Conservation (phyloP, 2,113 vertebrate genomes). For the Echinops telfairi region DNA sequence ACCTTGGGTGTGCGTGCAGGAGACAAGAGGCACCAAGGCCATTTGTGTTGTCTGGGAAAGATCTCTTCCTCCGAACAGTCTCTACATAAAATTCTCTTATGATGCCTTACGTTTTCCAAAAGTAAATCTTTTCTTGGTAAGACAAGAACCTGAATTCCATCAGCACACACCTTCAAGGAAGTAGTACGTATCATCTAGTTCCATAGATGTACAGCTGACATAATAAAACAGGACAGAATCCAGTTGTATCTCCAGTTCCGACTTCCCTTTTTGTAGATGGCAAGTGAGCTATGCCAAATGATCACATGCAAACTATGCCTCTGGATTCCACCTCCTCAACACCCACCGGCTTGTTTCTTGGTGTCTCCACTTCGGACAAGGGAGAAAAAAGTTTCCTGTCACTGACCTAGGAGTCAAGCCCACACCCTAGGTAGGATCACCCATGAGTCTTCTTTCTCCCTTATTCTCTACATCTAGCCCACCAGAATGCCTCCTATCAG, state of each 20-base stretch:
- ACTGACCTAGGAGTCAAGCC: background rate
- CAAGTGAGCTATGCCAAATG: background rate
- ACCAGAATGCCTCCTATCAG: background rate
- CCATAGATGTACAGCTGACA: background rate
- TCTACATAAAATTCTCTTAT: no score
- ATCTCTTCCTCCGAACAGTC: no score
- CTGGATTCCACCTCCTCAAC: background rate
- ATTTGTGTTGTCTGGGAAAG: no score
- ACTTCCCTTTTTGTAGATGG: slow-evolving; percentile 8
- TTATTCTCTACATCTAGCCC: background rate
- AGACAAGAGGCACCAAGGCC: no score
- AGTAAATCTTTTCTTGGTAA: no score
- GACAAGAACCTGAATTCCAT: no score
- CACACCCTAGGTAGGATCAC: background rate
- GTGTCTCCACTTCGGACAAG: background rate
- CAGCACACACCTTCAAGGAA: background rate
- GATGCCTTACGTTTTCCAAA: no score
- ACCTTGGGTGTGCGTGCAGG: no score
- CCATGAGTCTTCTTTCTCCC: background rate
- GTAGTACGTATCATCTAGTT: background rate
- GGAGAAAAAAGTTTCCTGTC: no score
- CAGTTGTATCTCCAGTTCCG: background rate
- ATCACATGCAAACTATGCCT: background rate
- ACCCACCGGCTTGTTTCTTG: background rate
- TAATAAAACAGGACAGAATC: background rate